A percentile compares a stretch with the other conserved stretches of the same genome.
Evolutionary conservation across 2,113 vertebrate species (phyloP).

Genomic region (Cynopterus brachyotis): DNA sequence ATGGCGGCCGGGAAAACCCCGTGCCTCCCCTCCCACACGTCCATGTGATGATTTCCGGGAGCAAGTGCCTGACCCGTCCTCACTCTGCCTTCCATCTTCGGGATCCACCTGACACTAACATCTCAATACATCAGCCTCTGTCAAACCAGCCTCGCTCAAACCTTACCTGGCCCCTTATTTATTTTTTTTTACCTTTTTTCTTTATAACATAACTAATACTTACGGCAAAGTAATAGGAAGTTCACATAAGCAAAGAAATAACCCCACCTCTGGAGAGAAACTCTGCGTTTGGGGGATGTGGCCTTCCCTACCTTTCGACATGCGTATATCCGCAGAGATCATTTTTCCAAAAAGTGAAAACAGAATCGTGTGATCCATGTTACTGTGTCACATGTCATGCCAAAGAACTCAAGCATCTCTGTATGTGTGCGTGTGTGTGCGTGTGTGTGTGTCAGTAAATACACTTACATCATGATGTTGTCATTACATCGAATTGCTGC

Average conservation of each 20-base stretch:
- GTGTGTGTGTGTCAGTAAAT: not conserved
- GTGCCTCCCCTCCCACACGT: rapidly evolving
- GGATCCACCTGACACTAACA: too few relatives aligned
- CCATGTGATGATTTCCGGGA: not conserved
- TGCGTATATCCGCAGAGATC: not conserved
- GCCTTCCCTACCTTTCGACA: not conserved
- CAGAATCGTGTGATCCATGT: not conserved
- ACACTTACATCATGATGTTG: too few relatives aligned
- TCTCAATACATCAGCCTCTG: not conserved
- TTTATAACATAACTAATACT: not conserved
- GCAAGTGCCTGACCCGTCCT: rapidly evolving
- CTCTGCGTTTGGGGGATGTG: not conserved
- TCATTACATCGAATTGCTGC: not conserved
- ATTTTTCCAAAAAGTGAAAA: not conserved
- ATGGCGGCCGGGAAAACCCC: not conserved
- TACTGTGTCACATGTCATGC: not conserved
- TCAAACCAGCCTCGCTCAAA: not conserved
- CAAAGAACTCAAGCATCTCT: not conserved
- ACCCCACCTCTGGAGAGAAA: not conserved
- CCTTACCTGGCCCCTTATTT: not conserved
- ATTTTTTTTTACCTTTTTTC: not conserved
- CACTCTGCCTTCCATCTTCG: not conserved
- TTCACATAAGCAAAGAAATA: not conserved
- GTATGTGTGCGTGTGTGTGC: too few relatives aligned
- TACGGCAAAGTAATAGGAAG: not conserved